phyloP scores from a whole-genome alignment of 1,140 invertebrate genomes.

The Linepithema humile region DNA sequence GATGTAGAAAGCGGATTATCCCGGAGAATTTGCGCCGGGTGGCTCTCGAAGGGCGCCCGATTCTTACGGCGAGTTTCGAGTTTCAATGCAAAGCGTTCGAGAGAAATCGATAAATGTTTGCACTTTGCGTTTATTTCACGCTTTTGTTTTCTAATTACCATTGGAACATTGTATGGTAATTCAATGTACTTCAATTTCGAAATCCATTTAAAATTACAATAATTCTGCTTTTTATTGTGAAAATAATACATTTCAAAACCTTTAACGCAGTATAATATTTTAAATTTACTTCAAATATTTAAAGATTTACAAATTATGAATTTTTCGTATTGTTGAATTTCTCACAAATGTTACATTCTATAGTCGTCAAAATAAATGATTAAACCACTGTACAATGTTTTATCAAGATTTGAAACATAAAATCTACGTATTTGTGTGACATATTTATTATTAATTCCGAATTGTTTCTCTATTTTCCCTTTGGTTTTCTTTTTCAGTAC shows the following conservation, averaged over 20 bases:
- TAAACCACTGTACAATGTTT: too few relatives aligned
- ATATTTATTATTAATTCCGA: not conserved
- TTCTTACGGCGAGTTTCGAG: constrained; percentile 42
- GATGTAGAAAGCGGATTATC: constrained; percentile 33
- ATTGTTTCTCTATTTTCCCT: not conserved
- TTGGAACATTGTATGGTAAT: not conserved
- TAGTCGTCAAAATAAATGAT: too few relatives aligned
- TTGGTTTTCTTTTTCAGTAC: not conserved
- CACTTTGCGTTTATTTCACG: not conserved
- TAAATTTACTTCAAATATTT: too few relatives aligned
- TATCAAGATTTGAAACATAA: too few relatives aligned
- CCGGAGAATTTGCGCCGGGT: not conserved
- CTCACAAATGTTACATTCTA: too few relatives aligned
- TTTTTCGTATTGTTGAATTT: too few relatives aligned
- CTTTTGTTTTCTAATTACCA: not conserved
- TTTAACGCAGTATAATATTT: too few relatives aligned
- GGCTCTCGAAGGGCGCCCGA: constrained; percentile 52
- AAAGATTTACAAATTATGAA: too few relatives aligned
- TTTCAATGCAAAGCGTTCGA: constrained; percentile 26
- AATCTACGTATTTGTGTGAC: not conserved
- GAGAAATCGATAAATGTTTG: not conserved
- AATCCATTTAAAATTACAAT: not conserved
- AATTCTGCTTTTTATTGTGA: not conserved
- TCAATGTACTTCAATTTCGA: not conserved
- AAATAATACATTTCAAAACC: not conserved